Base-by-base conservation (phyloP, 2,797 vertebrate genomes). In the Epinephelus coioides region DNA sequence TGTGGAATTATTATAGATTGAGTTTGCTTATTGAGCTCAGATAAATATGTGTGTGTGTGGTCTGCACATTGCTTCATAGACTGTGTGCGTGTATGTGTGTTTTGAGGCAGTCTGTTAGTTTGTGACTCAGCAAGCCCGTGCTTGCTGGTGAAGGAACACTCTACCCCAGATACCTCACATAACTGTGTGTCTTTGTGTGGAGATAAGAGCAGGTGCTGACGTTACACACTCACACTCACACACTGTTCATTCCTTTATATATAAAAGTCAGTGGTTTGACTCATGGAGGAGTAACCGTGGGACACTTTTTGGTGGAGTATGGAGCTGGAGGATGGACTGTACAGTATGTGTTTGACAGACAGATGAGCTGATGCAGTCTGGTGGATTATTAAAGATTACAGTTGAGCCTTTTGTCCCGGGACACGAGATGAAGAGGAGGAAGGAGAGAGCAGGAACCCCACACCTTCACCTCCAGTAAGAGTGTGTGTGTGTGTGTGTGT, bases 391-490 rank as follows among this genome's bases (percentile, higher is more conserved):
- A 70, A 54, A 89, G 88, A 90, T 89, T 88, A 90, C 81, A 47
- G 49, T 49, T 85, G 76, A 91, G 61, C 91, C 85, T 86, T 86
- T 88, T 87, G 87, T 1, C 75, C 86, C 85, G 13, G 85, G 76
- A 92, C 95, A 95, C 93, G 69, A 67, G 65, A 97, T 98, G 96
- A 98, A 97, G 93, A 95, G 96, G 89, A 97, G 96, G 93, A 96
- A 94, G 88, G 95, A 97, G 87, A 92, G 94, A 88, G 91, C 95
- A 30, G 97, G 97, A 95, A 95, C 95, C 43, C 95, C 96, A 0
- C 92, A 95, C 61, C 96, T 98, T 53, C 96, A 94, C 82, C 96
- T 98, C 85, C 97, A 98, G 97, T 98, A 98, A 98, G 97, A 90
- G 83, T 10, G 47, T 34, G 17, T 27, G 61, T 11, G 51, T 12